Conservation (phyloP, 2,797 vertebrate species). For the Cichlasoma orientale region DNA sequence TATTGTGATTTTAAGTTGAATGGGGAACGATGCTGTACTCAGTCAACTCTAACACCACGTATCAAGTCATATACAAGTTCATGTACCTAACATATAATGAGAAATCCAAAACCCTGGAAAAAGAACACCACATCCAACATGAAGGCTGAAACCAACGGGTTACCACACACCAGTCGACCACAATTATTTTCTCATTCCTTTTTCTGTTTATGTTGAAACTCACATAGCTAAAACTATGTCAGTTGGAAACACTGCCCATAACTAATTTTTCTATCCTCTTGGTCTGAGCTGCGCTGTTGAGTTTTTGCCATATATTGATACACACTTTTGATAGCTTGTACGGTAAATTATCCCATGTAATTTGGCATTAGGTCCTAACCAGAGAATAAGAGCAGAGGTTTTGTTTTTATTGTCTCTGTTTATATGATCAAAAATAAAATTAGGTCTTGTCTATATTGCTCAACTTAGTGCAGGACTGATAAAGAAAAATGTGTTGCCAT, state of each 20-base stretch:
- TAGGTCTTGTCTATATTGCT: constrained; percentile 9
- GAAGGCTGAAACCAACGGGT: constrained; percentile 53
- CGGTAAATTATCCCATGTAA: background rate
- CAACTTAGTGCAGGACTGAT: constrained; percentile 24
- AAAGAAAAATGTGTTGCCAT: constrained; percentile 47
- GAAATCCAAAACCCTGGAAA: constrained; percentile 75
- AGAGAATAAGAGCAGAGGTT: background rate
- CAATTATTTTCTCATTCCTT: constrained; percentile 75
- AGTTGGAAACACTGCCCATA: constrained; percentile 64
- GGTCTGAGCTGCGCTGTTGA: constrained; percentile 23
- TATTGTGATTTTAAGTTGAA: constrained; percentile 40
- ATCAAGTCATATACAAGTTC: constrained; percentile 45
- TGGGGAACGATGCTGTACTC: constrained; percentile 13
- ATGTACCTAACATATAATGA: constrained; percentile 62
- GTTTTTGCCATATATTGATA: constrained; percentile 20
- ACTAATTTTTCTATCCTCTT: constrained; percentile 62
- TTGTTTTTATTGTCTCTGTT: constrained; percentile 32
- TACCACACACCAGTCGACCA: constrained; percentile 69
- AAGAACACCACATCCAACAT: constrained; percentile 61
- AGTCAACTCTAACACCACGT: constrained; percentile 35
- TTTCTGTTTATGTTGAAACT: constrained; percentile 77
- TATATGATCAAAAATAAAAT: constrained; percentile 20
- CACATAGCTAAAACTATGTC: constrained; percentile 67
- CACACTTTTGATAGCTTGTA: constrained; percentile 16
- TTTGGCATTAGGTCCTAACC: constrained; percentile 5